Evolutionary conservation across 2,888 invertebrate species (phyloP).

Genomic region (Sphaerophoria taeniata): DNA sequence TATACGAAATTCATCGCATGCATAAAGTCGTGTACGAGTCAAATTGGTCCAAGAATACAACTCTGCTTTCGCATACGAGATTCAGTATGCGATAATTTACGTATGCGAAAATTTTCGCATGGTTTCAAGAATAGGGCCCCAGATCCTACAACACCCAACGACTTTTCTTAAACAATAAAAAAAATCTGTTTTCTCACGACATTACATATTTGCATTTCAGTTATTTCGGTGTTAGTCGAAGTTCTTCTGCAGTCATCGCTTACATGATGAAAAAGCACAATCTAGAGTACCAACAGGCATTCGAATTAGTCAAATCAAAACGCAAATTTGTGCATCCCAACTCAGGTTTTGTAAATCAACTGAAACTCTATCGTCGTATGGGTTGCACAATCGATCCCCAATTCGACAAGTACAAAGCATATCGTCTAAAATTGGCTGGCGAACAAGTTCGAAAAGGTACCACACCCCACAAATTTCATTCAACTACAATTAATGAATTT

Average conservation of each 20-base stretch:
- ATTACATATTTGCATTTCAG: conserved; percentile 82
- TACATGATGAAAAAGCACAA: conserved; percentile 93
- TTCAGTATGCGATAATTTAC: no score
- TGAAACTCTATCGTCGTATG: conserved; percentile 92
- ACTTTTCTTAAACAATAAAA: background rate
- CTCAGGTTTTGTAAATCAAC: conserved; percentile 90
- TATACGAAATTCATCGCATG: no score
- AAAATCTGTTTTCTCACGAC: background rate
- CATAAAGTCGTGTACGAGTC: no score
- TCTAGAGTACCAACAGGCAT: conserved; percentile 89
- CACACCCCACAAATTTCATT: background rate
- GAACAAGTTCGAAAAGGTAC: conserved; percentile 90
- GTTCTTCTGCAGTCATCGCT: conserved; percentile 93
- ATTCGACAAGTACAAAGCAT: conserved; percentile 89
- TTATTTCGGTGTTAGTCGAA: conserved; percentile 95
- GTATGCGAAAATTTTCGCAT: no score
- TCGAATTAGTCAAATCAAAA: conserved; percentile 87
- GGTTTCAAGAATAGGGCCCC: no score
- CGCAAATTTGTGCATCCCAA: conserved; percentile 91
- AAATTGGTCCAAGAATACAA: no score
- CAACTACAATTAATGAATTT: conserved; percentile 9
- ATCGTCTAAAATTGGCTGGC: conserved; percentile 90
- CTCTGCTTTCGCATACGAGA: no score
- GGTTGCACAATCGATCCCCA: conserved; percentile 87
- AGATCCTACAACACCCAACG: no score